Base-by-base conservation (phyloP, 1,140 invertebrate genomes). In the Brachionus plicatilis region DNA sequence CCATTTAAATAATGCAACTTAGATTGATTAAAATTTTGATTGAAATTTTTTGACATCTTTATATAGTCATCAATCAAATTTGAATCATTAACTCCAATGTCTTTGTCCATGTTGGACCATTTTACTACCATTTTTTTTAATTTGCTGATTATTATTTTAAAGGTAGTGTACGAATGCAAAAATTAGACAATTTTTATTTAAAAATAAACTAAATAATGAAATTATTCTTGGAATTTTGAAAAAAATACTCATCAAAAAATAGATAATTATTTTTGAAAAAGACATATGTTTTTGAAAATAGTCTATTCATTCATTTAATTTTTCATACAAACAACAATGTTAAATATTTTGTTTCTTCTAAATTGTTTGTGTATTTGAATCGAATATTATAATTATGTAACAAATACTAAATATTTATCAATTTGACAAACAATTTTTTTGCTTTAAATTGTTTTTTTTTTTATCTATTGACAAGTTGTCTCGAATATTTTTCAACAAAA, bases 1-100 rank as follows among this genome's bases (percentile, higher is more conserved):
- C 72, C 72, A 37, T 76, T 76, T 27, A 76, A 50, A 76, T 50
- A 76, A 29, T 76, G 43, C 11, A 76, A 2, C 24, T 72, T 72
- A 8, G 53, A 27, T 60, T 60, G n/a, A 20, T 24, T 9, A 9
- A 20, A 60, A 60, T 24, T 24, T 14, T 53, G 60, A 14, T 5
- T 37, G 33, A 37, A 5, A 37, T 37, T 37, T 37, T 37, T 37
- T 37, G 33, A 33, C 60, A 33, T 66, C 17, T 27, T 12, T 2
- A 33, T 33, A 11, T 27, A 27, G 20, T 66, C 27, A 27, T 33
- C 20, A 24, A 66, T 24, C 27, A 27, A 24, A 66, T 27, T 33
- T 37, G n/a, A n/a, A 12, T 41, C 27, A n/a, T 68, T 33, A 8
- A 6, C 20, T 3, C 9, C 17, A 20, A 20, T 9, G 20, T 60